Base-by-base conservation (phyloP, 2,888 invertebrate genomes). In the Cephus pygmeus region DNA sequence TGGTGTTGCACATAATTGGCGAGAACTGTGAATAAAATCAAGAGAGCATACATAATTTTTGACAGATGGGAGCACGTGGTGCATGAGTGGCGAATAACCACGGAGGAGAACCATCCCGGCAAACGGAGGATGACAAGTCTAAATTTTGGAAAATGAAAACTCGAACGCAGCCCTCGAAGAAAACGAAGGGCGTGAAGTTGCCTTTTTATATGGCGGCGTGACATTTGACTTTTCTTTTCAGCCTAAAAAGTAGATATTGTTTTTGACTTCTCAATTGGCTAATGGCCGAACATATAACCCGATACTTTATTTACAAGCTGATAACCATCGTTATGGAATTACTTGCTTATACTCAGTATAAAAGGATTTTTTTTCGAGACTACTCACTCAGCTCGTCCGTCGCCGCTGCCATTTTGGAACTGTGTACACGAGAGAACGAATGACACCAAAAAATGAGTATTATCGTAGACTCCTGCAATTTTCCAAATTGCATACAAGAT, bases 361-460 rank as follows among this genome's bases (percentile, higher is more conserved):
- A 79, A 80, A 80, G 69, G 75, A 73, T 69, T 73, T 79, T 77
- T 84, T 81, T 81, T 79, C 40, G 68, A 69, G 79, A 85, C 77
- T 84, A 91, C 91, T 90, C 87, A 90, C 90, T 87, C 83, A 90
- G 84, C 84, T 90, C 90, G 80, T 90, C 90, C 78, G 90, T 89
- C 83, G 90, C 88, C 80, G 88, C 89, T 87, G 90, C 91, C 90
- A 90, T 90, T 88, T 90, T 90, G 88, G 84, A 88, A 85, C 84
- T 80, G 81, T 79, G 79, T 83, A 77, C 73, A 79, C 80, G 85
- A 80, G 86, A 85, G 79, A 85, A 80, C 78, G 81, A 79, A 80
- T 74, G 82, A 75, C 76, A 77, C 77, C 71, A 35, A 81, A 73
- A 73, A 71, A 71, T 71, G 31, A 71, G 9, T 71, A 31, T 34